phyloP scores from a whole-genome alignment of 2,797 vertebrate species.

The Pelodytes ibericus region DNA sequence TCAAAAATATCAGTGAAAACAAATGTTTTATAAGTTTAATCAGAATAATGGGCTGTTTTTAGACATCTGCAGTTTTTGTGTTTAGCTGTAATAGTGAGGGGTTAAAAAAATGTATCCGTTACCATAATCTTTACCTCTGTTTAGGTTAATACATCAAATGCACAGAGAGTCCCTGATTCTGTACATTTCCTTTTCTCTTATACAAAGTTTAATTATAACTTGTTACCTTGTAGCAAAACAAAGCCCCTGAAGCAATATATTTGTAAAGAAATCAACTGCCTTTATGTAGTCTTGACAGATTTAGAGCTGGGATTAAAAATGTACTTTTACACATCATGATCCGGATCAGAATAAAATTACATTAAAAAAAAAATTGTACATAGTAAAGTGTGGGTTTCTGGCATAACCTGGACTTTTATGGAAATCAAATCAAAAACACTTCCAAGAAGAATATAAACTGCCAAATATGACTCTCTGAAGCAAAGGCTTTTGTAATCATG shows the following conservation, averaged over 20 bases:
- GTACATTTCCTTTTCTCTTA: too few species aligned
- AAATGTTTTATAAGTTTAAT: too few species aligned
- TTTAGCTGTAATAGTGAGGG: too few species aligned
- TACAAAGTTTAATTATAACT: too few species aligned
- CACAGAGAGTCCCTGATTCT: too few species aligned
- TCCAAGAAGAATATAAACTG: constrained; percentile 52
- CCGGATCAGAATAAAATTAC: constrained; percentile 50
- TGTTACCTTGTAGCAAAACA: constrained; percentile 7
- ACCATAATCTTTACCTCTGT: too few species aligned
- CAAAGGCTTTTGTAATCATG: constrained; percentile 50
- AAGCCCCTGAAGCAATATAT: constrained; percentile 48
- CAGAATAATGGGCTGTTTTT: too few species aligned
- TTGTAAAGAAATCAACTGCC: constrained; percentile 50
- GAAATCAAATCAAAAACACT: constrained; percentile 45
- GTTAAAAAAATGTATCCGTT: too few species aligned
- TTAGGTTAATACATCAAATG: too few species aligned
- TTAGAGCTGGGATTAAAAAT: constrained; percentile 51
- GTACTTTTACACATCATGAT: constrained; percentile 51
- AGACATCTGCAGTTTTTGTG: too few species aligned
- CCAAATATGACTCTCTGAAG: constrained; percentile 39
- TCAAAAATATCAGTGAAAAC: too few species aligned
- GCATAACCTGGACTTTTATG: constrained; percentile 46
- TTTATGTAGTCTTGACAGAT: constrained; percentile 56
- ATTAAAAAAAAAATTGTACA: constrained; percentile 45
- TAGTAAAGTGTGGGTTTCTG: constrained; percentile 51